Conservation (phyloP, 2,797 vertebrate genomes). For the Bovichtus variegatus region DNA sequence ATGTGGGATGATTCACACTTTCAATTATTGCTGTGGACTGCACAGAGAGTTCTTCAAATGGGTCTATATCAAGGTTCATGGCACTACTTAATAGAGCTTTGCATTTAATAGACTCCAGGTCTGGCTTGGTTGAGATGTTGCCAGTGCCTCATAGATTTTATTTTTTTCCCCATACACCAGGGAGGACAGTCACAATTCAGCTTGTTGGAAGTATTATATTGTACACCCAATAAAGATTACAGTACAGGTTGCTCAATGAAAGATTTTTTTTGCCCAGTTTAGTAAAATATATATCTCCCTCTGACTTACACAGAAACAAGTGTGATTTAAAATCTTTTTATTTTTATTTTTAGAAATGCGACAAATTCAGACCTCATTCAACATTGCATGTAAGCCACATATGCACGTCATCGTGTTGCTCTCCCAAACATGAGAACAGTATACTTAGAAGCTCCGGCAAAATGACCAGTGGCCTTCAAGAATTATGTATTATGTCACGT, state of each 20-base stretch:
- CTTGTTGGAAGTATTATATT: conserved; percentile 48
- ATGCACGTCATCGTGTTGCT: not conserved
- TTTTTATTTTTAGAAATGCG: too few species aligned
- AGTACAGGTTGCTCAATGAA: conserved; percentile 3
- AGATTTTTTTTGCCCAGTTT: not conserved
- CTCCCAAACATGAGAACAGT: not conserved
- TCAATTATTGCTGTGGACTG: conserved; percentile 58
- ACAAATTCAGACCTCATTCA: not conserved
- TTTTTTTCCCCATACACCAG: conserved; percentile 35
- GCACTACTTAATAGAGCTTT: conserved; percentile 75
- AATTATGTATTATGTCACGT: conserved; percentile 35
- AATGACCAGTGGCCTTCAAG: conserved; percentile 2
- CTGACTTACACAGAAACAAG: not conserved
- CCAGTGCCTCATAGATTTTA: conserved; percentile 65
- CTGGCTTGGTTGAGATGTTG: conserved; percentile 58
- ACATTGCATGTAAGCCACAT: not conserved
- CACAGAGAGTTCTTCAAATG: conserved; percentile 48
- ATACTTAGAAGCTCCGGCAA: not conserved
- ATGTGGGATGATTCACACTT: conserved; percentile 57
- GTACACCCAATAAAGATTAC: conserved; percentile 15
- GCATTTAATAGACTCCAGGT: conserved; percentile 67
- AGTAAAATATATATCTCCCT: not conserved
- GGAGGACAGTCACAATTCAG: conserved; percentile 41
- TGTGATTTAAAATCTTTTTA: too few species aligned
- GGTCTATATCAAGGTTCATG: conserved; percentile 68